Percentiles rank a stretch among this genome's conserved stretches.
Evolutionary conservation across 2,888 invertebrate genomes (phyloP).

Genomic region (Abscondita cerata): DNA sequence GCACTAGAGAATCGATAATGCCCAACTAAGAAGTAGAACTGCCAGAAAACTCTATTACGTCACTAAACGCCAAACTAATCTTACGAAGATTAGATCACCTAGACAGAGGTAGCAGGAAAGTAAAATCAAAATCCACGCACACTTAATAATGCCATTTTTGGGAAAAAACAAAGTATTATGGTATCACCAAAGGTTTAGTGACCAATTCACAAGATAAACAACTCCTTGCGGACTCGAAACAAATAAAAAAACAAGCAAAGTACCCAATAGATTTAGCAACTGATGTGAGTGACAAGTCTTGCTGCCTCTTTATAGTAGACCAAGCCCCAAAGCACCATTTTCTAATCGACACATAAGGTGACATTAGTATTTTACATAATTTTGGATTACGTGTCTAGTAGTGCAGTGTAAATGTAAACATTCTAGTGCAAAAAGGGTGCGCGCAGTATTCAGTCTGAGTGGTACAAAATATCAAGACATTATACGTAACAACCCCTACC

Average conservation of each 20-base stretch:
- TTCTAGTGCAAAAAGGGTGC: background rate
- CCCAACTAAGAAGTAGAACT: too few relatives aligned
- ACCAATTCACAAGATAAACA: background rate
- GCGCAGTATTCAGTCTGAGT: background rate
- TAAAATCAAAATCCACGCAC: too few relatives aligned
- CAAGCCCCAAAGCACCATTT: background rate
- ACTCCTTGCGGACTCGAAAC: background rate
- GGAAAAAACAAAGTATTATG: background rate
- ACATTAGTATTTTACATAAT: constrained; percentile 4
- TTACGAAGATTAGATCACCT: too few relatives aligned
- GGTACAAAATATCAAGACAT: background rate
- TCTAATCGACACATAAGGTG: constrained; percentile 14
- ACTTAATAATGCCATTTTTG: background rate
- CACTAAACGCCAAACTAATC: too few relatives aligned
- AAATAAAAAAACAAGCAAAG: background rate
- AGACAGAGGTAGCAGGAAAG: too few relatives aligned
- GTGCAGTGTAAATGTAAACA: background rate
- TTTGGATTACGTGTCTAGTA: constrained; percentile 1
- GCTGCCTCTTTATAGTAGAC: constrained; percentile 9
- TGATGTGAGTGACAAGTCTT: background rate
- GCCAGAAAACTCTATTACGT: too few relatives aligned
- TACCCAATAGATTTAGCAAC: background rate
- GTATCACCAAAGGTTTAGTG: constrained; percentile 12
- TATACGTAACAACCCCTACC: background rate
- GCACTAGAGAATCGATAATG: too few relatives aligned